Base-by-base conservation (phyloP, 1,140 invertebrate genomes). In the Leptonema lineaticorne region DNA sequence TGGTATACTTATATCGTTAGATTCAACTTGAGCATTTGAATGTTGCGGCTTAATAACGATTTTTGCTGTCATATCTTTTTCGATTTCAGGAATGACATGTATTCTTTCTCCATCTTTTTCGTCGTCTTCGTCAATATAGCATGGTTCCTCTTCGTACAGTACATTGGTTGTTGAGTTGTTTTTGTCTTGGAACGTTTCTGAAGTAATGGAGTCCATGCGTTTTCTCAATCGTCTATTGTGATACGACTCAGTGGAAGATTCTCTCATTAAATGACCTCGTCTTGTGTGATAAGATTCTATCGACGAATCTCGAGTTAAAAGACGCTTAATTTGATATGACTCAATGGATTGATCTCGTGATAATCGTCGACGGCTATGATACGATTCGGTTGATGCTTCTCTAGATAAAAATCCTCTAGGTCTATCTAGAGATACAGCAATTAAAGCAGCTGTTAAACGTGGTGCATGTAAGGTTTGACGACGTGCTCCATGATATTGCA, bases 81-180 rank as follows among this genome's bases (percentile, higher is more conserved):
- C 67, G 11, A 65, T 27, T 50, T 72, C 71, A 1, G 62, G 24
- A 5, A 68, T 58, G 7, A 69, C 68, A 2, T 59, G 46, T n/a
- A 62, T 72, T 30, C 71, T 67, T 53, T 72, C 71, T 18, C 59
- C 63, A 30, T 14, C 41, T 1, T 28, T 69, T 68, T 78, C 74
- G 41, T 82, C 81, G 53, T 82, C 81, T 22, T 81, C 81, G 64
- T 82, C 81, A 48, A 82, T 82, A 69, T 81, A 82, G 5, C 81
- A 76, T 2, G 81, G 80, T 37, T 82, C 81, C 69, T 82, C 81
- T 70, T 82, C 81, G 63, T 82, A 82, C 16, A 83, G 73, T 7
- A 79, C 79, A n/a, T 70, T 66, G 33, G 63, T 63, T 8, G 63
- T 45, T 16, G 70, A 68, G 37, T 53, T 60, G 26, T 64, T 62